Evolutionary conservation across 2,797 vertebrate genomes (phyloP).

Genomic region (Gobio occitaniae): DNA sequence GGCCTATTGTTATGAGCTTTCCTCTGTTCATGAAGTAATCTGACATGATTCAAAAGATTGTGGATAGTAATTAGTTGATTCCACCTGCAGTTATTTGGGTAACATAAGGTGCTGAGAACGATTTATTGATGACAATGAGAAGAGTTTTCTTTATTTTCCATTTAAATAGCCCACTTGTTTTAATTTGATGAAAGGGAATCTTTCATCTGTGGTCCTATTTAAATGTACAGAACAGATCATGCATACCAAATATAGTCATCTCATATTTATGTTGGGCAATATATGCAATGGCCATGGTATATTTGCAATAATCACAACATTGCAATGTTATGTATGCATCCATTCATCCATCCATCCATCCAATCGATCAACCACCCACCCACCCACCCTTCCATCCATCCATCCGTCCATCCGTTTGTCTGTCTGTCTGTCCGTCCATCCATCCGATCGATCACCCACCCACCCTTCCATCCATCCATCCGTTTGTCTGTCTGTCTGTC

Average conservation of each 20-base stretch:
- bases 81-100: slow-evolving; percentile 34
- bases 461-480: too few species aligned
- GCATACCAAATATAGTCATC: neutral
- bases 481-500: too few species aligned
- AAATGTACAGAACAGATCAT: neutral
- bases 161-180: neutral
- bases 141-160: slow-evolving; percentile 31
- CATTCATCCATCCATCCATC: too few species aligned
- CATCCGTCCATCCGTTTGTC: too few species aligned
- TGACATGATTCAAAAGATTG: slow-evolving; percentile 30
- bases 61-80: slow-evolving; percentile 50
- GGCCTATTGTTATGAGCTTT: slow-evolving; percentile 40
- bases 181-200: neutral
- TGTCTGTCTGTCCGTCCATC: too few species aligned
- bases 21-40: slow-evolving; percentile 32
- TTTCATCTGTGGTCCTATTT: neutral
- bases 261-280: neutral
- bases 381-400: too few species aligned
- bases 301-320: neutral
- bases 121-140: slow-evolving; percentile 24
- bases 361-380: too few species aligned
- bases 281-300: neutral
- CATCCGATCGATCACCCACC: too few species aligned
- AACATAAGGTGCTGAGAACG: slow-evolving; percentile 42
- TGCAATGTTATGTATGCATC: neutral